These are phyloP conservation scores for Peromyscus attwateri DNA, from an alignment of 2,797 vertebrate genomes.

Conservation along the genomic window DNA sequence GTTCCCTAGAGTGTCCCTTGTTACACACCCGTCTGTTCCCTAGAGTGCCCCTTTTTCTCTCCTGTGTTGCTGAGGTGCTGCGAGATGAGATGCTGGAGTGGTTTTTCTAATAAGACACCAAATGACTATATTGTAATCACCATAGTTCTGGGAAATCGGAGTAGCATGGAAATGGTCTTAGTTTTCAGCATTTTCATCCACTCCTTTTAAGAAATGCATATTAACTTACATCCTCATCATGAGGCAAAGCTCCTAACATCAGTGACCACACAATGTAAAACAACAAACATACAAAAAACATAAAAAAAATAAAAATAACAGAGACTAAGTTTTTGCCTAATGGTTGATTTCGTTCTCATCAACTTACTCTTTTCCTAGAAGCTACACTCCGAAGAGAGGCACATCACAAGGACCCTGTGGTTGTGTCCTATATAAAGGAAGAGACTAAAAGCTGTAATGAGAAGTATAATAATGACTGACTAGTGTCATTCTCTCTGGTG, in stretches of 20 bases:
- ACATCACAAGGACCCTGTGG: neutral
- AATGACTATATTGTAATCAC: neutral
- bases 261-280: neutral
- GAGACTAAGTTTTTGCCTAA: conserved; percentile 13
- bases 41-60: neutral
- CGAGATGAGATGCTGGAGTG: neutral
- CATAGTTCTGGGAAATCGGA: neutral
- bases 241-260: neutral
- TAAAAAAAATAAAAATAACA: neutral
- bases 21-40: neutral
- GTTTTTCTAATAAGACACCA: neutral
- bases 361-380: neutral
- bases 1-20: neutral
- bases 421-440: neutral
- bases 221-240: neutral
- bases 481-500: conserved; percentile 23
- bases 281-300: neutral
- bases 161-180: conserved; percentile 7
- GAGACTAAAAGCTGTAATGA: conserved; percentile 53
- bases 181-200: conserved; percentile 56
- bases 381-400: neutral
- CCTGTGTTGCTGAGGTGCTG: neutral
- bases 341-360: neutral
- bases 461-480: conserved; percentile 49
- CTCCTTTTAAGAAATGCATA: neutral